A percentile compares a stretch with the other conserved stretches of the same genome.
Evolutionary conservation across 2,797 vertebrate genomes (phyloP).

Genomic region (Choloepus didactylus): DNA sequence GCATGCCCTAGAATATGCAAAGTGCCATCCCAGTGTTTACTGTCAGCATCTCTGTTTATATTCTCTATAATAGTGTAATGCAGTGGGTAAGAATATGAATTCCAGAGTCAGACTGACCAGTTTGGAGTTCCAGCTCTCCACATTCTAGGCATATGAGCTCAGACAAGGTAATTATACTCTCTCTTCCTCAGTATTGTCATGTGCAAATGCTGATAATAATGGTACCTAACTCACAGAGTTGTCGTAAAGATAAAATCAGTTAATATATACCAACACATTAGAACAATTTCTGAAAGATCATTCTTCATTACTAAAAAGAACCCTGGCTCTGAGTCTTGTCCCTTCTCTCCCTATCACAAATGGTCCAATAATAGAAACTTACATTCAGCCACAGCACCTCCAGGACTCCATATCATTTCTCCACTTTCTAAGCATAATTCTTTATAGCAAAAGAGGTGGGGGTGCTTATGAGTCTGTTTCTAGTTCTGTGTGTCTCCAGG

Average conservation of each 20-base stretch:
- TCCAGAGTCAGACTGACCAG: background rate
- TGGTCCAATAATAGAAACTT: background rate
- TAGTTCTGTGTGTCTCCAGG: background rate
- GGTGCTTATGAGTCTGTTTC: background rate
- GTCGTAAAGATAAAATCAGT: background rate
- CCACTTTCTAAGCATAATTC: background rate
- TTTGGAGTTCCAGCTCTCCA: background rate
- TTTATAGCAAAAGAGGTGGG: background rate
- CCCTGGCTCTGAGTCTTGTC: background rate
- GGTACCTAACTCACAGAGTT: background rate
- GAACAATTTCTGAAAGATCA: conserved; percentile 17
- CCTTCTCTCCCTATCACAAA: background rate
- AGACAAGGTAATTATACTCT: background rate
- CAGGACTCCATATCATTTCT: background rate
- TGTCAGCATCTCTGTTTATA: background rate
- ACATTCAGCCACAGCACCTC: background rate
- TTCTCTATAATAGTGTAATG: background rate
- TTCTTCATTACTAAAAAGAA: background rate
- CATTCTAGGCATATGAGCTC: background rate
- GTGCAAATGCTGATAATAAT: background rate
- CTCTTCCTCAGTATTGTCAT: background rate
- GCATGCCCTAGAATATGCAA: background rate
- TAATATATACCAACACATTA: background rate
- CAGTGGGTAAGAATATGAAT: background rate
- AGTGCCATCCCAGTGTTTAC: background rate